Evolutionary conservation across 2,888 invertebrate genomes (phyloP), one percentile per base, ranked within the genome.

Genomic region (Coelogynopora nodosa): DNA sequence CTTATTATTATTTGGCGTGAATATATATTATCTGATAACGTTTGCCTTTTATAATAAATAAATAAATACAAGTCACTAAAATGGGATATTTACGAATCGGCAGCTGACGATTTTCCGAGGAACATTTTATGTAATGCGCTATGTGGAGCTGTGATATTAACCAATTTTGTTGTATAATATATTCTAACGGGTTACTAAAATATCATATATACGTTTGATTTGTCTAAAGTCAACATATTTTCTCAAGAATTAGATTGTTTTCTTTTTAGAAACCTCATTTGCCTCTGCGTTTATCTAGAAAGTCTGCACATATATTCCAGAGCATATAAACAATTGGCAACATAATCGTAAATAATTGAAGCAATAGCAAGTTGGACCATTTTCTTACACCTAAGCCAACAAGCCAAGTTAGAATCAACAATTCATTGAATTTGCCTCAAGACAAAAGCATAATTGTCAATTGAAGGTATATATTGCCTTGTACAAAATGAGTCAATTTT

Each of bases 401-500:
- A 26, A 74, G 49, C 5, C 49, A 49, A 10, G 18, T n/a, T 26
- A 74, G 74, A 74, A 74, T 74, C 74, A 74, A 74, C 74, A 74
- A 74, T 74, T 26, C 49, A 74, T 74, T 13, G 10, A 74, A 5
- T 13, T 23, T 74, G 74, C 27, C 23, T 74, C 2, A 74, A 74
- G 27, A 26, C 74, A 13, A 23, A 74, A 74, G 18, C 23, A 13
- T 74, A 74, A 74, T 74, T 74, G 74, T 23, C 74, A 74, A 23
- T 74, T 13, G 5, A 74, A n/a, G 5, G 23, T 2, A 5, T 2
- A 2, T 74, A 74, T 74, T 10, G 18, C 18, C 5, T 18, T 18
- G 49, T 74, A 74, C 23, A 26, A 23, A 74, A 74, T 74, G 74
- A 74, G 74, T 74, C 74, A 74, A 74, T 74, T 74, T 74, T 74